Evolutionary conservation across 1,140 invertebrate species (phyloP).

Genomic region (Ceratina australensis): DNA sequence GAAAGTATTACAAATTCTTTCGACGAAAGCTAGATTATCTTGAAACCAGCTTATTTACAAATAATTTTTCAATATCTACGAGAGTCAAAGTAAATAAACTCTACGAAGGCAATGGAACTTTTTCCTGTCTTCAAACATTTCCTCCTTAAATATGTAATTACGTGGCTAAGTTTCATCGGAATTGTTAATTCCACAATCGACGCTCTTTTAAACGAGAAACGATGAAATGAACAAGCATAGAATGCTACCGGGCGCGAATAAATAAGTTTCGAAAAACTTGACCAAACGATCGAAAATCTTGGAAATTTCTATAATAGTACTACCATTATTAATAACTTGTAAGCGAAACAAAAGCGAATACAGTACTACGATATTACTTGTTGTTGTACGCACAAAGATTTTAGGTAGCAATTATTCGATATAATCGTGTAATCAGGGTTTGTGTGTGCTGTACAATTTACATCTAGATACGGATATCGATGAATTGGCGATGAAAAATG

Average conservation of each 20-base stretch:
- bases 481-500: neutral
- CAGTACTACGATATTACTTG: constrained; percentile 40
- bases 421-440: constrained; percentile 59
- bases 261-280: constrained; percentile 32
- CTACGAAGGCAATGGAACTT: too few relatives aligned
- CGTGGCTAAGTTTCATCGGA: too few relatives aligned
- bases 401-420: constrained; percentile 51
- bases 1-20: too few relatives aligned
- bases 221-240: neutral
- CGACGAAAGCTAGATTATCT: too few relatives aligned
- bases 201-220: too few relatives aligned
- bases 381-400: constrained; percentile 58
- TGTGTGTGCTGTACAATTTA: constrained; percentile 33
- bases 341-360: constrained; percentile 20
- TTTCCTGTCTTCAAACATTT: too few relatives aligned
- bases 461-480: constrained; percentile 42
- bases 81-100: too few relatives aligned
- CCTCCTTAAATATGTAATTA: too few relatives aligned
- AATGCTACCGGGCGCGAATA: neutral
- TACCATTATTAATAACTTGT: constrained; percentile 35
- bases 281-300: constrained; percentile 46
- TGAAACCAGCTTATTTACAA: too few relatives aligned
- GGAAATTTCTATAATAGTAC: constrained; percentile 38
- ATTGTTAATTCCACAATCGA: too few relatives aligned
- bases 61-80: too few relatives aligned